These are phyloP conservation scores for Hypanus sabinus DNA, from an alignment of 2,113 vertebrate genomes.

Conservation along the genomic window DNA sequence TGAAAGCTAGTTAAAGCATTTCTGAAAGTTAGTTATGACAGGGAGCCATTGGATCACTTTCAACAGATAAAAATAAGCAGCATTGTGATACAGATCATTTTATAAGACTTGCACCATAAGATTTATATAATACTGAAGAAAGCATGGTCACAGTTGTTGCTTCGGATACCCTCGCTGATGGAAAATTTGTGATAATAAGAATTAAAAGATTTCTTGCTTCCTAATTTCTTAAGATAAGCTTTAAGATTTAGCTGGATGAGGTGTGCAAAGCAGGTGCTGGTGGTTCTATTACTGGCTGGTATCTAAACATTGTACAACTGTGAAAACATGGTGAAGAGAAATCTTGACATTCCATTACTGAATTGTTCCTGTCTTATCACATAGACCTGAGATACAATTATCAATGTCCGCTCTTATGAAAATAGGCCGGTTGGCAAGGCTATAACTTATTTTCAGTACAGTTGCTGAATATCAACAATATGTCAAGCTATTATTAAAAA, in stretches of 20 bases:
- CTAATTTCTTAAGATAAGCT: constrained; percentile 32
- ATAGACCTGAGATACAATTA: constrained; percentile 40
- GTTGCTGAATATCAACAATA: constrained; percentile 23
- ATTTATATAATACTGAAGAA: neutral
- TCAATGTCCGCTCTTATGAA: constrained; percentile 43
- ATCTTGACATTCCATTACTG: constrained; percentile 50
- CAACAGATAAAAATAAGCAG: neutral
- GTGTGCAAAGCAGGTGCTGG: constrained; percentile 61
- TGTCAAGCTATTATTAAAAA: neutral
- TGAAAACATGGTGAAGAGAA: constrained; percentile 55
- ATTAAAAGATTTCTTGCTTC: neutral
- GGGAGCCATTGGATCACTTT: neutral
- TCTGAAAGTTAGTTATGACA: neutral
- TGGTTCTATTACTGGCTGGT: constrained; percentile 66
- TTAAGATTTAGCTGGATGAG: constrained; percentile 55
- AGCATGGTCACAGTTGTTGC: neutral
- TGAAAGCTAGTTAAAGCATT: neutral
- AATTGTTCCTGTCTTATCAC: constrained; percentile 45
- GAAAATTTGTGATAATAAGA: neutral
- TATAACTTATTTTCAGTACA: constrained; percentile 38
- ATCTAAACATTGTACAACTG: constrained; percentile 73
- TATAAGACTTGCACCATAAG: neutral
- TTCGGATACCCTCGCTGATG: neutral
- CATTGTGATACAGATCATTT: neutral
- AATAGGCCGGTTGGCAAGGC: constrained; percentile 41